Evolutionary conservation across 2,113 vertebrate species (phyloP), one percentile per base, ranked within the genome.

Genomic region (Falcunculus frontatus): DNA sequence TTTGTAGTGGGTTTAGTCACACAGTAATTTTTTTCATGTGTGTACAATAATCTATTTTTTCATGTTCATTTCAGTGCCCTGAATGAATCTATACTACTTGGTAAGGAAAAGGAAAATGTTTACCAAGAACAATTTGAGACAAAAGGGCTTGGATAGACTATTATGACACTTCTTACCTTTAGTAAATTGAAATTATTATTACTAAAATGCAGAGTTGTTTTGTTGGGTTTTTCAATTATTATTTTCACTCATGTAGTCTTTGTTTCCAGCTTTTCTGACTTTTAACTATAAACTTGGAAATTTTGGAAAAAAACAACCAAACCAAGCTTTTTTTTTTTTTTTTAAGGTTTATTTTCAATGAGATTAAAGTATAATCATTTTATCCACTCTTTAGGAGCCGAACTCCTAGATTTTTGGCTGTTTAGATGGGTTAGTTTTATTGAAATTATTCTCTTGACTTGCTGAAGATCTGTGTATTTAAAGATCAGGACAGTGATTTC

Each of bases 271-370:
- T 67, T 16, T 78, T 12, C 16, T 73, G 37, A 18, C 6, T 89
- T 84, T 27, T 57, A 74, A 13, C 18, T 59, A 11, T 26, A 42
- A 20, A 57, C 41, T 56, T 30, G 44, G 32, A 81, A 59, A 41
- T 78, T 32, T 41, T 21, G 5, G 2, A 1, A 21, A 62, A 73
- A 46, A 26, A 29, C 32, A 11, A 0, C 1, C 3, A n/a, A 56
- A 21, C 26, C 2, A 42, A 56, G 2, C 3, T 11, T 56, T n/a
- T 42, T 88, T 65, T 56, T 62, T 32, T 13, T 56, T 62, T 32
- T 13, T 35, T 11, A 39, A 50, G 12, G 7, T 49, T 89, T 46
- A 19, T 70, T 87, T 84, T 59, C 19, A 59, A 3, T 55, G 8
- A 67, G 26, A 50, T 59, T 80, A 84, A 88, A 44, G 3, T 25